A percentile compares a stretch with the other conserved stretches of the same genome.
Conservation (phyloP, 2,888 invertebrate species). For the Anodontia alba region DNA sequence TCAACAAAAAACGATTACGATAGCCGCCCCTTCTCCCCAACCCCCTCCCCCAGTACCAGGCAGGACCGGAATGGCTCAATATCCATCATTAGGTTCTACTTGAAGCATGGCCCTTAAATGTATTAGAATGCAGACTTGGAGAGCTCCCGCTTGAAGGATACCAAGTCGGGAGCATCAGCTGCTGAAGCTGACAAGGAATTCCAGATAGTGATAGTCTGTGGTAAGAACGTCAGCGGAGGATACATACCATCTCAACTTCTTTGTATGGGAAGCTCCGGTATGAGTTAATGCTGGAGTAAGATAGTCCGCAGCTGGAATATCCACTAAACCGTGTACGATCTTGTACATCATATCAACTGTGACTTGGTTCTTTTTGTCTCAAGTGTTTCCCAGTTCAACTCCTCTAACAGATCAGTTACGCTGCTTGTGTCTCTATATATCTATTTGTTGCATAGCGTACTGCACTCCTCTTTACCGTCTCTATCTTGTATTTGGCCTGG, state of each 20-base stretch:
- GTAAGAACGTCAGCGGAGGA: no score
- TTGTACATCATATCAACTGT: constrained; percentile 6
- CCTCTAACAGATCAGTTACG: not conserved
- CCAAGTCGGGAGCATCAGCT: no score
- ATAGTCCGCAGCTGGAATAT: not conserved
- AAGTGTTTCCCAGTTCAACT: not conserved
- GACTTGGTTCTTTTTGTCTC: not conserved
- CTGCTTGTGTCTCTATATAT: not conserved
- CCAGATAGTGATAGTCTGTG: no score
- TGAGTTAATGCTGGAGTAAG: not conserved
- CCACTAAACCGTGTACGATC: not conserved
- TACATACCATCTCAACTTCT: not conserved
- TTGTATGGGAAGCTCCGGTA: not conserved
- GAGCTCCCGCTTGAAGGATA: no score
- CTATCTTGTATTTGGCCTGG: constrained; percentile 3
- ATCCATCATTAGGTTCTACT: no score
- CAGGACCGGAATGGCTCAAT: no score
- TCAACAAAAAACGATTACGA: no score
- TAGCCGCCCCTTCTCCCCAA: no score
- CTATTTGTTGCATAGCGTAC: not conserved
- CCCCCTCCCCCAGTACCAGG: not conserved
- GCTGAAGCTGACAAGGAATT: no score
- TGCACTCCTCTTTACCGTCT: not conserved
- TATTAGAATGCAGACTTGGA: no score
- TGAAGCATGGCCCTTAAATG: no score